Evolutionary conservation across 23 tunicate species (phyloP).

Genomic region (Corella eumyota): DNA sequence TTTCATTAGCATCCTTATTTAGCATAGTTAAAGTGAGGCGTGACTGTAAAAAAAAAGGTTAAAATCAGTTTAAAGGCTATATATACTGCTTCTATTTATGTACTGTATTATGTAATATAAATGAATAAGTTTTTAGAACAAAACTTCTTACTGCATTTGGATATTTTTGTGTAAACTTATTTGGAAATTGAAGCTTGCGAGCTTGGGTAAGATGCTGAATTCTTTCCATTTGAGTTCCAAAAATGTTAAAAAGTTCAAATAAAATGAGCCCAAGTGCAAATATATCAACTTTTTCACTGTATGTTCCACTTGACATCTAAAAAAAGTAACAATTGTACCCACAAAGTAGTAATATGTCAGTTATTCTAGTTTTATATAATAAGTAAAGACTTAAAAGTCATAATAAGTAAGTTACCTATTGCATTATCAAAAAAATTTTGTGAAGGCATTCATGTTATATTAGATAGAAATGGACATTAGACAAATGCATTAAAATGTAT

Average conservation of each 20-base stretch:
- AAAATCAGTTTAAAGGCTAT: neutral
- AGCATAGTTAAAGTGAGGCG: constrained; percentile 36
- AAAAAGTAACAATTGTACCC: neutral
- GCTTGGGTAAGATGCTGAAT: constrained; percentile 47
- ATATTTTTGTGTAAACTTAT: constrained; percentile 14
- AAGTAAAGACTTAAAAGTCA: too few species aligned
- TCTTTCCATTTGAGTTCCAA: constrained; percentile 82
- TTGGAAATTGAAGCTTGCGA: constrained; percentile 41
- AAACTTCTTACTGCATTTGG: constrained; percentile 26
- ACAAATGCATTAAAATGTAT: too few species aligned
- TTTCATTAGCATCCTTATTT: constrained; percentile 9
- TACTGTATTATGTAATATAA: neutral
- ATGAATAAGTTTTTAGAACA: too few species aligned
- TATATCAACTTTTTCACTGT: constrained; percentile 79
- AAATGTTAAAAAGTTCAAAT: constrained; percentile 40
- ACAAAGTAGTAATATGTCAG: too few species aligned
- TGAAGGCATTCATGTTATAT: too few species aligned
- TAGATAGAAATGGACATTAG: too few species aligned
- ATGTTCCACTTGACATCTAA: constrained; percentile 55
- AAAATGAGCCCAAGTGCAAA: constrained; percentile 81
- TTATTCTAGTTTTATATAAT: too few species aligned
- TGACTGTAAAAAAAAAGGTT: constrained; percentile 11
- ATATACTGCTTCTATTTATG: neutral
- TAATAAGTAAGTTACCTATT: too few species aligned
- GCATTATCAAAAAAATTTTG: neutral